These are phyloP conservation scores for Phainopepla nitens DNA, from an alignment of 2,113 vertebrate species.

Conservation along the genomic window DNA sequence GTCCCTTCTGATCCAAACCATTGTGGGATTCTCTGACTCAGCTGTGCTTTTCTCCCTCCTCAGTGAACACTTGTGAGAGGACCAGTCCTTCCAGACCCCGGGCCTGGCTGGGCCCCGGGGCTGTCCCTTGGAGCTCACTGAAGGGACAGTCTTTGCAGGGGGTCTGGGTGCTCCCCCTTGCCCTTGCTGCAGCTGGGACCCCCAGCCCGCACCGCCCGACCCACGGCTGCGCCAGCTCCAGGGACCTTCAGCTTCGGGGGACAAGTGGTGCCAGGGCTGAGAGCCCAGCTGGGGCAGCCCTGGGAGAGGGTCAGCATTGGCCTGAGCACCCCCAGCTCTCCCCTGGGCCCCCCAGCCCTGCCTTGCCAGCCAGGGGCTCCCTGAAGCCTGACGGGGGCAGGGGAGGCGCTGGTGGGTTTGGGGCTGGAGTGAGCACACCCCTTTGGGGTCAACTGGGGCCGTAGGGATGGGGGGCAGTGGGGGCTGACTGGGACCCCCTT, in stretches of 20 bases:
- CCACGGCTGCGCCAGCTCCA: accelerated
- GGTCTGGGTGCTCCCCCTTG: not conserved
- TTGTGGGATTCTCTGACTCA: not conserved
- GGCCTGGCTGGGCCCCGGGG: not conserved
- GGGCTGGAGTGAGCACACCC: not conserved
- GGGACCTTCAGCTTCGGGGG: not conserved
- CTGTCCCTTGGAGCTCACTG: not conserved
- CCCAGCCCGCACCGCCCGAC: accelerated
- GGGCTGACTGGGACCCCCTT: not conserved
- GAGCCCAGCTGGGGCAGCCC: not conserved
- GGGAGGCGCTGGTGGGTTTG: not conserved
- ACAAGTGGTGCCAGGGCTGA: not conserved
- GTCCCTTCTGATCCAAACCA: not conserved
- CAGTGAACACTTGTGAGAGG: conserved; percentile 59
- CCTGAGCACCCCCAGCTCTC: not conserved
- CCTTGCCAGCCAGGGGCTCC: not conserved
- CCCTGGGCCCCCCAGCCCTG: not conserved
- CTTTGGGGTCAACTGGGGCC: not conserved
- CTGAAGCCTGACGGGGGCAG: not conserved
- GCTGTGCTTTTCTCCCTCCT: not conserved
- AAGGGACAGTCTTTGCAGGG: not conserved
- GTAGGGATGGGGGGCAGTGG: not conserved
- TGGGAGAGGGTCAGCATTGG: not conserved
- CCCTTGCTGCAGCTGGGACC: not conserved
- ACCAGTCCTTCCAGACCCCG: not conserved